phyloP scores from a whole-genome alignment of 2,113 vertebrate genomes.

The Balaeniceps rex region DNA sequence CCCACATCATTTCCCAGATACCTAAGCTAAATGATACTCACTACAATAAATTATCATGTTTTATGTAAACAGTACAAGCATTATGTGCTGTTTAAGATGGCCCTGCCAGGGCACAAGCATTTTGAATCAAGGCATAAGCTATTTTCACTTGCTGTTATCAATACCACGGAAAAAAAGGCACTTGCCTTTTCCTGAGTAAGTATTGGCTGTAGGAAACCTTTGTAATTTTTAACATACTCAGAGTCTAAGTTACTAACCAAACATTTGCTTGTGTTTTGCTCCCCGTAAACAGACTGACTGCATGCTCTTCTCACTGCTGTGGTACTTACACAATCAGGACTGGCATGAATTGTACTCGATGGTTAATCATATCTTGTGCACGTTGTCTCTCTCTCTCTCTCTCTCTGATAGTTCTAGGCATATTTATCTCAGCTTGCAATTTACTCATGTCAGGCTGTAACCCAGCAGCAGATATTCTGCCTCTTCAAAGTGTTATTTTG shows the following conservation, averaged over 20 bases:
- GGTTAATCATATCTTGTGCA: conserved; percentile 40
- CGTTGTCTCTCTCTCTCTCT: background rate
- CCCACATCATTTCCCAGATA: background rate
- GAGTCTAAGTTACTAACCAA: background rate
- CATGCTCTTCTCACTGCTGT: background rate
- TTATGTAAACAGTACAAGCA: background rate
- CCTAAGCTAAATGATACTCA: background rate
- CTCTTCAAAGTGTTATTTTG: conserved; percentile 63
- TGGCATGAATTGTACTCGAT: background rate
- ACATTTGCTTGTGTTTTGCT: background rate
- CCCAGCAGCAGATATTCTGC: conserved; percentile 52
- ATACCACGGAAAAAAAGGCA: background rate
- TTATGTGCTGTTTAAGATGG: background rate
- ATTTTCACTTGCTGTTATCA: background rate
- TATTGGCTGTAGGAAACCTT: background rate
- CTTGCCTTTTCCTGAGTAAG: background rate
- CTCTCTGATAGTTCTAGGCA: conserved; percentile 15
- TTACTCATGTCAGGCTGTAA: conserved; percentile 42
- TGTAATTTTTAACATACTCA: background rate
- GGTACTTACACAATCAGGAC: background rate
- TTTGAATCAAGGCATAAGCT: background rate
- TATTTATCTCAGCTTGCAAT: conserved; percentile 67
- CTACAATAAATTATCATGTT: background rate
- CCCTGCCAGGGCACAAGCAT: background rate
- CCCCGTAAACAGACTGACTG: background rate